Evolutionary conservation across 2,797 vertebrate genomes (phyloP).

Genomic region (Sphaeramia orbicularis): DNA sequence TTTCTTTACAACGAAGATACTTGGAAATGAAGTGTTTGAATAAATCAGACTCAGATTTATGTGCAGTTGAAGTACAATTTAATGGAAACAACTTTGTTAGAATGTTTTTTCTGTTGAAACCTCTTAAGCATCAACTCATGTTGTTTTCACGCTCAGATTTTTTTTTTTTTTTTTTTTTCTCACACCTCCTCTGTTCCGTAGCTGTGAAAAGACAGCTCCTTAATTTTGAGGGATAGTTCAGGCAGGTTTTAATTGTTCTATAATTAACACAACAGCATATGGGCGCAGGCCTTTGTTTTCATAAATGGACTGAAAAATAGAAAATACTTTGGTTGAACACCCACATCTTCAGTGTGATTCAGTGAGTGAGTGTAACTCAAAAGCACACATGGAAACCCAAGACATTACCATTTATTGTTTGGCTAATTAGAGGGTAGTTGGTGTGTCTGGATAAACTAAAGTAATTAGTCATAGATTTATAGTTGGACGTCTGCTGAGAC

Average conservation of each 20-base stretch:
- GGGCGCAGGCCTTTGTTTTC: conserved; percentile 54
- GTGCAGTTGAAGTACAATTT: conserved; percentile 32
- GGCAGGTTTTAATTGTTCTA: conserved; percentile 37
- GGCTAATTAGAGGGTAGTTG: conserved; percentile 82
- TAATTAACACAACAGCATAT: conserved; percentile 59
- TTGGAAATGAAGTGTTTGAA: conserved; percentile 48
- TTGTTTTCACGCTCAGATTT: conserved; percentile 1
- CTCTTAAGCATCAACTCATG: not conserved
- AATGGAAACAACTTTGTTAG: conserved; percentile 15
- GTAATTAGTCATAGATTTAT: conserved; percentile 85
- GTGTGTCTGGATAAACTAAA: conserved; percentile 81
- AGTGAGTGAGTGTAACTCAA: conserved; percentile 58
- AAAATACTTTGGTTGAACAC: conserved; percentile 60
- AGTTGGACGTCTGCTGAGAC: conserved; percentile 70
- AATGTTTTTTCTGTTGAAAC: too few relatives aligned
- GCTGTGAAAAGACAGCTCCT: conserved; percentile 9
- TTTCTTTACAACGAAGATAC: conserved; percentile 38
- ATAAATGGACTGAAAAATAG: conserved; percentile 50
- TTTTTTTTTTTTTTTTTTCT: not conserved
- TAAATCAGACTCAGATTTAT: conserved; percentile 47
- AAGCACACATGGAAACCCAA: conserved; percentile 73
- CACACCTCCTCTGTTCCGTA: conserved; percentile 7
- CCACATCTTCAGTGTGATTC: conserved; percentile 60
- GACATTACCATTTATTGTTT: conserved; percentile 80
- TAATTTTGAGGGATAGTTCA: conserved; percentile 45